phyloP scores from a whole-genome alignment of 2,797 vertebrate species.

The Peromyscus aztecus region DNA sequence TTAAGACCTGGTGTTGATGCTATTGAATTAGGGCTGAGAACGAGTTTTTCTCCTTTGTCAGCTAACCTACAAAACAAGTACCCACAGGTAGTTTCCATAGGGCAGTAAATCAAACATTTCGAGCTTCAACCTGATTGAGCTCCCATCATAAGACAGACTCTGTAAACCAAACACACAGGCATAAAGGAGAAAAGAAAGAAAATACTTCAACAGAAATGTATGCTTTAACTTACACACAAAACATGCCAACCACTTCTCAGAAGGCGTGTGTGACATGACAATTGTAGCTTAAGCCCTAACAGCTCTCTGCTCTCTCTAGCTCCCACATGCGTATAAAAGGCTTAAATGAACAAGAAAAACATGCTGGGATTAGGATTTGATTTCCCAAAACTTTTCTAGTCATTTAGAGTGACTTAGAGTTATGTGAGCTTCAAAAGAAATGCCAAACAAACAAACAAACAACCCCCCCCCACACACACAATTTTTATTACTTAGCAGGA shows the following conservation, averaged over 20 bases:
- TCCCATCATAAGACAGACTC: neutral
- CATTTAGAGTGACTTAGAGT: slow-evolving; percentile 84
- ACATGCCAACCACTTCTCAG: slow-evolving; percentile 65
- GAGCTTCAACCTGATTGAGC: neutral
- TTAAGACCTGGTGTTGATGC: neutral
- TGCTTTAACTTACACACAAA: slow-evolving; percentile 70
- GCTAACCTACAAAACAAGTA: slow-evolving; percentile 19
- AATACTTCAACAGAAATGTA: slow-evolving; percentile 39
- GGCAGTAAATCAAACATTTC: slow-evolving; percentile 3
- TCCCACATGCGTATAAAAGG: slow-evolving; percentile 79
- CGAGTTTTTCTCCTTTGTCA: neutral
- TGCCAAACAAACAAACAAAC: slow-evolving; percentile 77
- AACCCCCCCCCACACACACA: slow-evolving; percentile 63
- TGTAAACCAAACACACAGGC: slow-evolving; percentile 15
- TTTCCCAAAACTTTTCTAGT: slow-evolving; percentile 85
- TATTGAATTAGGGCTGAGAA: neutral
- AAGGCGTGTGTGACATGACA: slow-evolving; percentile 56
- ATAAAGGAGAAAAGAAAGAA: slow-evolving; percentile 28
- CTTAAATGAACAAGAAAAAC: slow-evolving; percentile 86
- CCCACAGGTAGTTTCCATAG: neutral
- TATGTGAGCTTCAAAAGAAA: slow-evolving; percentile 86
- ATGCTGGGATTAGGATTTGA: slow-evolving; percentile 85
- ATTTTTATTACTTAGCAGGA: slow-evolving; percentile 85
- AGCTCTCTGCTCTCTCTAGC: slow-evolving; percentile 58
- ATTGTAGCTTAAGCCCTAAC: slow-evolving; percentile 59